Evolutionary conservation across 1,140 invertebrate species (phyloP), one percentile per base, ranked within the genome.

Genomic region (Cherax destructor): DNA sequence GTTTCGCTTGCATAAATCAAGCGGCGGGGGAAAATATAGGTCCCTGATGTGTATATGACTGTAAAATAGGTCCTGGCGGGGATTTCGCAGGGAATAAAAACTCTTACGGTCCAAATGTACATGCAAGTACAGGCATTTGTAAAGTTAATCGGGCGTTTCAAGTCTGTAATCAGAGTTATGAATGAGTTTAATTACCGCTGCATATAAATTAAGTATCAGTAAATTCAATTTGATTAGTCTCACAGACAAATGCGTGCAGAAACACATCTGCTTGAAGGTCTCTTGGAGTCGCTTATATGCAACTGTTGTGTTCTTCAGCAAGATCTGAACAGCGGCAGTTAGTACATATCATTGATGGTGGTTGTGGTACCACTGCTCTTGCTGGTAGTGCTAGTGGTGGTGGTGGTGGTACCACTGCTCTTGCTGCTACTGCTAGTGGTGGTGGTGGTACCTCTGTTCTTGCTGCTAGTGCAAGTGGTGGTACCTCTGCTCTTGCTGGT

Each of bases 91-190:
- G 69, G 7, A 6, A 74, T 21, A 30, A n/a, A 74, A 30, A 74
- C 6, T 24, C 61, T 65, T 65, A 65, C 50, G 61, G 41, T n/a
- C 30, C 47, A 74, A 49, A 61, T 74, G 61, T 49, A 49, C 69
- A 47, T 49, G 83, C 83, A 21, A 47, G 61, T 85, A 72, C 47
- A 85, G 69, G 47, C 61, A 83, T 61, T 83, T 83, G 80, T 83
- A 61, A 83, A 83, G 52, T 56, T 83, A 83, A 83, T 83, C 49
- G 69, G 65, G 13, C 69, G 83, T 69, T 85, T 69, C 83, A 74
- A 61, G 61, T 49, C 69, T 72, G 83, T 85, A 74, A 85, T 85
- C 69, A 74, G 83, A 74, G 83, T 85, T 85, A 85, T 85, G 83
- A 74, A 85, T 69, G 83, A 24, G 83, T n/a, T 85, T 85, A 69